Evolutionary conservation across 2,113 vertebrate genomes (phyloP).

Genomic region (Turdus rufiventris): DNA sequence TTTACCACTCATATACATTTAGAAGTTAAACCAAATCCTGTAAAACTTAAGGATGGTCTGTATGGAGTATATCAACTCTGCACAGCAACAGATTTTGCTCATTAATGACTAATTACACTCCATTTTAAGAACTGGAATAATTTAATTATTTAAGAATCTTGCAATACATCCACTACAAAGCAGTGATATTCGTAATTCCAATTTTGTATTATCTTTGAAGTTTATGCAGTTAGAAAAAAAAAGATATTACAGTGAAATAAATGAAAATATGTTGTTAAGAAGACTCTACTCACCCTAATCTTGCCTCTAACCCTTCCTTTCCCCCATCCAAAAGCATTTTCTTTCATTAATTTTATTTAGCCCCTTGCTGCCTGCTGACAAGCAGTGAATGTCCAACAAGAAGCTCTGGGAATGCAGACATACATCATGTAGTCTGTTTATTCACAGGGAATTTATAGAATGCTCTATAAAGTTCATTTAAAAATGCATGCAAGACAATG

Average conservation of each 20-base stretch:
- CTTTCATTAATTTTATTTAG: conserved; percentile 47
- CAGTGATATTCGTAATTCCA: conserved; percentile 52
- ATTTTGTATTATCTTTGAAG: conserved; percentile 72
- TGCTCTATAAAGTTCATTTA: neutral
- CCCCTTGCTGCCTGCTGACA: neutral
- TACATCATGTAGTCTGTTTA: neutral
- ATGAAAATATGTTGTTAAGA: conserved; percentile 51
- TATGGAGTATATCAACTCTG: neutral
- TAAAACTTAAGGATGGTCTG: conserved; percentile 30
- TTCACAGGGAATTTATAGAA: neutral
- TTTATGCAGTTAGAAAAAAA: conserved; percentile 31
- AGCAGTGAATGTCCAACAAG: conserved; percentile 1
- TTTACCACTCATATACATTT: neutral
- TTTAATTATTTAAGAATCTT: conserved; percentile 74
- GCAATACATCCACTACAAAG: conserved; percentile 67
- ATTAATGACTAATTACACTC: conserved; percentile 73
- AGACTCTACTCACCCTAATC: neutral
- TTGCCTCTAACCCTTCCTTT: conserved; percentile 12
- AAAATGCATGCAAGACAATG: neutral
- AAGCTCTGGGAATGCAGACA: neutral
- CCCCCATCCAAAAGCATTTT: neutral
- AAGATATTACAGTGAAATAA: conserved; percentile 46
- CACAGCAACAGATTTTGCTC: conserved; percentile 59
- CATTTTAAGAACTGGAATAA: conserved; percentile 67
- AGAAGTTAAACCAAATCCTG: conserved; percentile 10